phyloP scores from a whole-genome alignment of 2,113 vertebrate genomes.

The Callipepla squamata region DNA sequence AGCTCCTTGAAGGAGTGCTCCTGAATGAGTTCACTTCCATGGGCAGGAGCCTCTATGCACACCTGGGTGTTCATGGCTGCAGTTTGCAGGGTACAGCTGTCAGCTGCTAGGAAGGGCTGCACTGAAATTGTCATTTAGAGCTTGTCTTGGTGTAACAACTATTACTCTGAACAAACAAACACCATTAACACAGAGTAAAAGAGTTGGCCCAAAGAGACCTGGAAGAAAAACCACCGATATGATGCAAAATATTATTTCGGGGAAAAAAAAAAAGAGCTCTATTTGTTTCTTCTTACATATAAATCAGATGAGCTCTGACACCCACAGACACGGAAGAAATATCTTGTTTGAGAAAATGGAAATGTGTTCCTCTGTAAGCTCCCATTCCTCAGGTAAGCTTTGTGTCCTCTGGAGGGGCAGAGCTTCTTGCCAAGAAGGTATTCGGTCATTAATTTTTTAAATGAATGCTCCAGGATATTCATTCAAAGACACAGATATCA shows the following conservation, averaged over 20 bases:
- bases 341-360: background rate
- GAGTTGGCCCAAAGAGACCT: background rate
- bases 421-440: background rate
- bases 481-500: background rate
- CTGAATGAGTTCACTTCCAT: background rate
- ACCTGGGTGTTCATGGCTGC: background rate
- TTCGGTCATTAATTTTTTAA: conserved; percentile 6
- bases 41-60: background rate
- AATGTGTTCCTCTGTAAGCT: background rate
- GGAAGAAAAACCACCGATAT: background rate
- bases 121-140: background rate
- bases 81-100: background rate
- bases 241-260: background rate
- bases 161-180: background rate
- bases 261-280: background rate
- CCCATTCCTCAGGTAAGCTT: background rate
- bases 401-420: background rate
- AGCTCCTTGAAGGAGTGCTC: background rate
- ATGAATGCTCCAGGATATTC: background rate
- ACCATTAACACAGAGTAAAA: background rate
- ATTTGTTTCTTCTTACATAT: background rate
- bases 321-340: background rate
- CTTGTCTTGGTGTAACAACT: background rate
- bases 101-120: background rate
- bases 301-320: background rate